Conservation (phyloP, 1,140 invertebrate genomes). For the Aphelinus certus region DNA sequence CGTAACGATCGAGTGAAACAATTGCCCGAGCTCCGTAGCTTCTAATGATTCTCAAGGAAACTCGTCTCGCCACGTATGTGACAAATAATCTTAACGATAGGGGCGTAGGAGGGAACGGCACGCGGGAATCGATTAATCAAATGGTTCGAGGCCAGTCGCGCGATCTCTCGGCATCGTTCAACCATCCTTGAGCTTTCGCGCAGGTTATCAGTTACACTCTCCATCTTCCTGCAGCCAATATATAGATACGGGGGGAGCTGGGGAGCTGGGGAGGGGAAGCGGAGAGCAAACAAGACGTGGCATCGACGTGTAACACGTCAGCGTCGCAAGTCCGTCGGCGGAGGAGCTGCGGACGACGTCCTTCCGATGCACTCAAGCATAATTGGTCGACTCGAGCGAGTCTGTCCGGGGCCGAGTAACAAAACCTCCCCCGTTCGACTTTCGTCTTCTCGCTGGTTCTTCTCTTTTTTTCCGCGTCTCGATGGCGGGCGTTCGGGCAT, state of each 20-base stretch:
- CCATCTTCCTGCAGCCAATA: not conserved
- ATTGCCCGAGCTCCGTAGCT: too few species aligned
- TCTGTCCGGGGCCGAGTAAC: not conserved
- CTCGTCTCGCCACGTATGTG: too few species aligned
- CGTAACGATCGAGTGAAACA: too few species aligned
- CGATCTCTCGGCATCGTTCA: not conserved
- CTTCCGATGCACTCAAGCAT: slow-evolving; percentile 23
- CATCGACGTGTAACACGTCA: slow-evolving; percentile 3
- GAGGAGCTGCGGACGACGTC: not conserved
- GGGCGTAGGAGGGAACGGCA: too few species aligned
- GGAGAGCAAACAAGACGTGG: slow-evolving; percentile 1
- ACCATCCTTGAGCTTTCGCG: too few species aligned
- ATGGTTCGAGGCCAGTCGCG: too few species aligned
- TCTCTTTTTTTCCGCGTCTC: not conserved
- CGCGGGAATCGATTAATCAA: too few species aligned
- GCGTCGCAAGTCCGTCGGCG: not conserved
- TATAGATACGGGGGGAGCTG: not conserved
- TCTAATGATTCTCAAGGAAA: too few species aligned
- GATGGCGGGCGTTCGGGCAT: too few species aligned
- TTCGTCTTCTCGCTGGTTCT: not conserved
- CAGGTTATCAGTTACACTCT: too few species aligned
- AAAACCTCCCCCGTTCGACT: not conserved
- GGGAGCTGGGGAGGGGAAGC: too few species aligned
- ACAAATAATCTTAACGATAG: too few species aligned
- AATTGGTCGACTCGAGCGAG: not conserved